phyloP scores from a whole-genome alignment of 2,113 vertebrate genomes.

The Oplegnathus fasciatus region DNA sequence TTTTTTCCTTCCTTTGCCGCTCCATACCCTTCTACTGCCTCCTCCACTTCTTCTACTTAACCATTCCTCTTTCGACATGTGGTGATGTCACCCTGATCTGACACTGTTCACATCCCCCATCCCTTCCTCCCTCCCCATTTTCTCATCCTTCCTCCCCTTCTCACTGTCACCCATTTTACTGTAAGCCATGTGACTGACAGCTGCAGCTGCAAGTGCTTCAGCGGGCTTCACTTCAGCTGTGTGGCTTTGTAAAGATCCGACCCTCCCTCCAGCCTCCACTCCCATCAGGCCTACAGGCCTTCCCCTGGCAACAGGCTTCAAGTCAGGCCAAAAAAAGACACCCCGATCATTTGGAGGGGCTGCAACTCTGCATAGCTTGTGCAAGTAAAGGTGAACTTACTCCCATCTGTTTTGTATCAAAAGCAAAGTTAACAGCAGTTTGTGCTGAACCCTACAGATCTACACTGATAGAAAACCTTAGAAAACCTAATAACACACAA shows the following conservation, averaged over 20 bases:
- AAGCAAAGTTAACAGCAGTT: constrained; percentile 1
- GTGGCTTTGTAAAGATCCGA: constrained; percentile 82
- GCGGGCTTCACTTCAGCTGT: constrained; percentile 83
- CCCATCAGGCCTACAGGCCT: constrained; percentile 67
- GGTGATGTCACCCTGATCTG: constrained; percentile 76
- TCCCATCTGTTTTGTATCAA: constrained; percentile 49
- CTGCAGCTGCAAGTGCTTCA: constrained; percentile 81
- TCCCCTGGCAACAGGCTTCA: constrained; percentile 85
- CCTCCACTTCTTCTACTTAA: constrained; percentile 32
- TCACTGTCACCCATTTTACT: constrained; percentile 75
- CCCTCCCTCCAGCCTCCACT: constrained; percentile 74
- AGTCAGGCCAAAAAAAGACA: constrained; percentile 87
- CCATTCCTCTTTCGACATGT: constrained; percentile 40
- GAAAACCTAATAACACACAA: neutral
- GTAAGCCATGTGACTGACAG: constrained; percentile 85
- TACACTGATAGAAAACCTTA: neutral
- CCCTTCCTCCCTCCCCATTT: constrained; percentile 45
- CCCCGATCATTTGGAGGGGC: constrained; percentile 62
- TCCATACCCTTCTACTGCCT: constrained; percentile 26
- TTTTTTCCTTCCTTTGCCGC: constrained; percentile 14
- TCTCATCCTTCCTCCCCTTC: constrained; percentile 63
- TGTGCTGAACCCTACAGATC: neutral
- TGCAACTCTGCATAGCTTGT: constrained; percentile 54
- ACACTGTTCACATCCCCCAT: constrained; percentile 47
- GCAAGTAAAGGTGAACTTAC: constrained; percentile 67